These are phyloP conservation scores for Muscicapa adusta DNA, from an alignment of 2,113 vertebrate genomes.

Conservation along the genomic window DNA sequence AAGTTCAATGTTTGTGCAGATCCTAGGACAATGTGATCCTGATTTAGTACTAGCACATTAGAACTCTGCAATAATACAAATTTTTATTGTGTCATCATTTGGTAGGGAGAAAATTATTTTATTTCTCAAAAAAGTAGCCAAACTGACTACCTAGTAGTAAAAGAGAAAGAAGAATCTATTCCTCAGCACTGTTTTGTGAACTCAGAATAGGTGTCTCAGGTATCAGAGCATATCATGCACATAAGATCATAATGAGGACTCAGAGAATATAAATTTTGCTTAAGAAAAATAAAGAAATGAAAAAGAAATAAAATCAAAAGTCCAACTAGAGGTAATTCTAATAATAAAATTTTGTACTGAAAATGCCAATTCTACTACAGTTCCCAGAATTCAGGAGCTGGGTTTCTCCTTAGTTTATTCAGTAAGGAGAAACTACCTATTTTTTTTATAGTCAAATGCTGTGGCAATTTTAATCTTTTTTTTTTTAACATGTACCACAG, in stretches of 20 bases:
- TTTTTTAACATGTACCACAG: not conserved
- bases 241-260: not conserved
- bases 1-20: not conserved
- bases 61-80: not conserved
- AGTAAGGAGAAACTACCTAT: not conserved
- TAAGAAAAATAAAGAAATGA: not conserved
- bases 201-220: not conserved
- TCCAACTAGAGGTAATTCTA: not conserved
- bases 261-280: not conserved
- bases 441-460: not conserved
- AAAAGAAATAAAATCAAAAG: not conserved
- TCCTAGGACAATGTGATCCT: not conserved
- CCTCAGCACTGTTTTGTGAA: not conserved
- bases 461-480: not conserved
- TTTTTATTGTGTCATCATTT: not conserved
- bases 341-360: not conserved
- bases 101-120: not conserved
- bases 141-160: not conserved
- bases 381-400: not conserved
- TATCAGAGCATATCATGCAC: not conserved
- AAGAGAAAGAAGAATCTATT: not conserved
- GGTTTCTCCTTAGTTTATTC: not conserved
- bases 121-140: not conserved
- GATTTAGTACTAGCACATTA: not conserved
- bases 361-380: not conserved